These are phyloP conservation scores for Steatornis caripensis DNA, from an alignment of 2,113 vertebrate species.

Conservation along the genomic window DNA sequence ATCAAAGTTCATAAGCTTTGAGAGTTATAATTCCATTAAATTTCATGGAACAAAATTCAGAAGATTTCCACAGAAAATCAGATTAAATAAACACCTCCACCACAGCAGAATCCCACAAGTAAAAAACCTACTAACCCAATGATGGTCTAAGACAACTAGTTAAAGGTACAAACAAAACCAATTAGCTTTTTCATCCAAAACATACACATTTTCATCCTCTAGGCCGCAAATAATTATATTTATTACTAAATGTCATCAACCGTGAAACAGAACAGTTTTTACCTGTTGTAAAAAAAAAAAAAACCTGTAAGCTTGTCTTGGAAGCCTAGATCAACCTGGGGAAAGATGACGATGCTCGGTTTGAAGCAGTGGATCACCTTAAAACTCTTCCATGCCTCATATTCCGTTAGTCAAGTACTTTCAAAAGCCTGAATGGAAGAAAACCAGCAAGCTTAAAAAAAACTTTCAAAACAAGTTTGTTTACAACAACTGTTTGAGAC, in stretches of 20 bases:
- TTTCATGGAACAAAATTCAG: neutral
- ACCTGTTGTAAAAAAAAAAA: no score
- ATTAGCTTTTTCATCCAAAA: neutral
- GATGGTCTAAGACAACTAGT: neutral
- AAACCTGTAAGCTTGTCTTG: constrained; percentile 44
- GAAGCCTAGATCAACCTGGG: constrained; percentile 36
- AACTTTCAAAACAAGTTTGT: neutral
- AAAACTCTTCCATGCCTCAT: constrained; percentile 69
- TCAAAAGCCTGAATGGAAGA: constrained; percentile 49
- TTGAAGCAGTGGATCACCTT: constrained; percentile 48
- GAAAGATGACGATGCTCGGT: constrained; percentile 6
- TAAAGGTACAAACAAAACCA: neutral
- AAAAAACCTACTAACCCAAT: neutral
- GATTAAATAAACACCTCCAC: neutral
- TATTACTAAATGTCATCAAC: neutral
- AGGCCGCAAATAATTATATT: neutral
- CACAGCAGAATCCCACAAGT: neutral
- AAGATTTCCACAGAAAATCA: neutral
- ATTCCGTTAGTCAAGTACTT: constrained; percentile 27
- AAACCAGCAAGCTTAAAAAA: neutral
- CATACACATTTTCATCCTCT: neutral
- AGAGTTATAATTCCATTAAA: neutral
- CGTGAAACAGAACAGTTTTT: neutral
- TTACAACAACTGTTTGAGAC: neutral
- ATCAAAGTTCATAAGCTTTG: neutral